These are phyloP conservation scores for Pegoplata infirma DNA, from an alignment of 2,888 invertebrate species.

Conservation along the genomic window DNA sequence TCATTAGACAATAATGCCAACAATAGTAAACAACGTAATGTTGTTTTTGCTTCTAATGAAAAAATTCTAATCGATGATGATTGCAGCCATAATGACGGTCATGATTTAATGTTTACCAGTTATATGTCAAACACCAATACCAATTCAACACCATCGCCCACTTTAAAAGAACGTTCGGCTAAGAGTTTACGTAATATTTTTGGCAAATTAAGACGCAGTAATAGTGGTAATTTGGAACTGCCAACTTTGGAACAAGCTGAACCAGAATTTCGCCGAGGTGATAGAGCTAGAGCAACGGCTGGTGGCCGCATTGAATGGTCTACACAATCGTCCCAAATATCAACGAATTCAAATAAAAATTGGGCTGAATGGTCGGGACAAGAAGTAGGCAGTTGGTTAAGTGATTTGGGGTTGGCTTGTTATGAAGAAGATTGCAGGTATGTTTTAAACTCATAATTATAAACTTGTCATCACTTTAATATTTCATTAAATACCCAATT, in stretches of 20 bases:
- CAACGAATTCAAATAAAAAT: conserved; percentile 79
- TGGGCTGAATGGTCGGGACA: conserved; percentile 90
- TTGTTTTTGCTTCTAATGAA: conserved; percentile 74
- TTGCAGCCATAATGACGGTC: conserved; percentile 78
- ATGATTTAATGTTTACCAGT: conserved; percentile 76
- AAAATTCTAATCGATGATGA: conserved; percentile 73
- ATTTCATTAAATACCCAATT: too few relatives aligned
- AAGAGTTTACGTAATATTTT: conserved; percentile 84
- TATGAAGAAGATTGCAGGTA: conserved; percentile 84
- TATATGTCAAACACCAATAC: conserved; percentile 78
- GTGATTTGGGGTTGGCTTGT: conserved; percentile 82
- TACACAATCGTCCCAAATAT: conserved; percentile 67
- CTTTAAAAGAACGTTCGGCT: conserved; percentile 75
- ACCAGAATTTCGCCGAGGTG: conserved; percentile 84
- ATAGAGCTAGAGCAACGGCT: conserved; percentile 85
- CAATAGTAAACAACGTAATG: conserved; percentile 70
- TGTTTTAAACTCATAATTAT: too few relatives aligned
- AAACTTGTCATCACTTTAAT: too few relatives aligned
- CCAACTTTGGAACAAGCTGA: conserved; percentile 77
- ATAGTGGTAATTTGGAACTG: conserved; percentile 84
- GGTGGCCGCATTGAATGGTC: conserved; percentile 84
- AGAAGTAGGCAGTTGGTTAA: conserved; percentile 89
- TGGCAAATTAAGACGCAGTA: conserved; percentile 84
- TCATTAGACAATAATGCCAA: conserved; percentile 67
- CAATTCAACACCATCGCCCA: conserved; percentile 78